phyloP scores from a whole-genome alignment of 1,140 invertebrate genomes.

The Plectrocnemia conspersa region DNA sequence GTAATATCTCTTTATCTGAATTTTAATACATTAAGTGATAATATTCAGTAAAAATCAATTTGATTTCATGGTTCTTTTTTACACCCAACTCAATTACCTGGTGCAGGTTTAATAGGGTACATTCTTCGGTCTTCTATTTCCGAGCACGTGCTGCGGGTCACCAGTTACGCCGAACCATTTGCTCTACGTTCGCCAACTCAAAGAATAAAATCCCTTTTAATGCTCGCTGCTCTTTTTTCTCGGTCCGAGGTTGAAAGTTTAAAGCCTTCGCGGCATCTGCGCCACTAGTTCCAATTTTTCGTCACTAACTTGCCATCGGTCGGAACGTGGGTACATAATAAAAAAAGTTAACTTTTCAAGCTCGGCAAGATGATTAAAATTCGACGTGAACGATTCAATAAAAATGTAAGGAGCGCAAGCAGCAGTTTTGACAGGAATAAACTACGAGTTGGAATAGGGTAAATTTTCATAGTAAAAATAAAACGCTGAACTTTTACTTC shows the following conservation, averaged over 20 bases:
- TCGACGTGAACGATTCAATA: too few species aligned
- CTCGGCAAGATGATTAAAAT: too few species aligned
- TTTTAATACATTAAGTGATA: too few species aligned
- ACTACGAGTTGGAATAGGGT: too few species aligned
- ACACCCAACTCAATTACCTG: slow-evolving; percentile 5
- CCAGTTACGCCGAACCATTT: neutral
- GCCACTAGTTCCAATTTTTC: slow-evolving; percentile 18
- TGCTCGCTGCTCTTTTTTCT: slow-evolving; percentile 20
- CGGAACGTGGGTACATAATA: neutral
- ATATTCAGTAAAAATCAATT: too few species aligned
- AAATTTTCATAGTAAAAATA: too few species aligned
- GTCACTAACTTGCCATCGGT: slow-evolving; percentile 9
- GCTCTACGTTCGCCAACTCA: neutral
- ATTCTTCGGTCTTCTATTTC: neutral
- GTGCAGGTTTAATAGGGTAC: neutral
- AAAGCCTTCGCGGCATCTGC: slow-evolving; percentile 26
- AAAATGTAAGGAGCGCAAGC: too few species aligned
- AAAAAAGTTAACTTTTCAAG: too few species aligned
- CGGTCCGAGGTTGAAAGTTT: slow-evolving; percentile 26
- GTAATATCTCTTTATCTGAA: too few species aligned
- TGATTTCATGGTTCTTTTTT: too few species aligned
- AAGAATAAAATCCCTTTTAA: slow-evolving; percentile 23
- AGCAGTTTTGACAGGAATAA: too few species aligned
- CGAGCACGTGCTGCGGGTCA: neutral
- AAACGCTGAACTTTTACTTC: too few species aligned